Base-by-base conservation (phyloP, 2,797 vertebrate species). In the Remorina albescens region DNA sequence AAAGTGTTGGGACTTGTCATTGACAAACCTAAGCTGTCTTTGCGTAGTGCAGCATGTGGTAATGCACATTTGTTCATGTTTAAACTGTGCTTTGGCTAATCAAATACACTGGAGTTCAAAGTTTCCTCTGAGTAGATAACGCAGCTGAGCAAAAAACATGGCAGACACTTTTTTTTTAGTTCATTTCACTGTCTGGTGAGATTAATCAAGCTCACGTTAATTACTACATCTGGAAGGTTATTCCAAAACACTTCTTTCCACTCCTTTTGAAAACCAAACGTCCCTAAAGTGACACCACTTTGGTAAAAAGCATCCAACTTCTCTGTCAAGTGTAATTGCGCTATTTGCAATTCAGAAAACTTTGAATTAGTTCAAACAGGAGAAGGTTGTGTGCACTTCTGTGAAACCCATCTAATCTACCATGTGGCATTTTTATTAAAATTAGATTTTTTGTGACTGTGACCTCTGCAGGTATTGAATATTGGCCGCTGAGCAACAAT, bases 291-390 rank as follows among this genome's bases (percentile, higher is more conserved):
- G 44, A 77, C 36, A 44, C 37, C 0, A 1, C 54, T 64, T 74
- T 26, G 10, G 53, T 30, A 55, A 37, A 60, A 69, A 72, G 19
- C 13, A 55, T 41, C 57, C 13, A 1, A 42, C 15, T 1, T 21
- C 23, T 70, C 41, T 70, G 34, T 72, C 63, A 66, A 23, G 41
- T 50, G 36, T 63, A 81, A 82, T 64, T 77, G 61, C 0, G 2
- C 64, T 63, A 16, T 86, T 82, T 82, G 61, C 70, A 84, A 63
- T 78, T 74, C 73, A 75, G 69, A 60, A 82, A 74, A 72, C 34
- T 69, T 74, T 62, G 23, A 76, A 70, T 72, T 19, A 30, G 25
- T 66, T 55, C 8, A 53, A 19, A 63, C 41, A 11, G 19, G 28
- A 18, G 74, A 51, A 19, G 4, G 18, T 37, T 25, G 10, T 54